A percentile compares a stretch with the other conserved stretches of the same genome.
phyloP scores from a whole-genome alignment of 2,113 vertebrate species.

The Lynx canadensis region DNA sequence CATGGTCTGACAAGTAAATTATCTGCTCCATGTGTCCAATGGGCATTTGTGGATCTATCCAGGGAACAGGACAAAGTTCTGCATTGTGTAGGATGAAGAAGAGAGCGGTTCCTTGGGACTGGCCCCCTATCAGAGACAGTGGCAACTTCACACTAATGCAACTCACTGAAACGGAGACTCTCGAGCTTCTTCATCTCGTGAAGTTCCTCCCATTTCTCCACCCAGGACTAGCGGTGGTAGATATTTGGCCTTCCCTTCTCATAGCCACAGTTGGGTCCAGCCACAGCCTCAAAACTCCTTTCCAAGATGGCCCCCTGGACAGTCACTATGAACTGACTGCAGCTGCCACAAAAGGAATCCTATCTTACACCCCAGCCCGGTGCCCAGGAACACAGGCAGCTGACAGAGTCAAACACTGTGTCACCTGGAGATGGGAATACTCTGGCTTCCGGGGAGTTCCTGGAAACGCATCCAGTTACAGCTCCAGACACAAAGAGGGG shows the following conservation, averaged over 20 bases:
- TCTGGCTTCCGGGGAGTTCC: constrained; percentile 58
- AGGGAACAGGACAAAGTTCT: background rate
- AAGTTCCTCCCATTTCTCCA: background rate
- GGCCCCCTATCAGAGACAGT: background rate
- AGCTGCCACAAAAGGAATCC: background rate
- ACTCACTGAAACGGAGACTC: background rate
- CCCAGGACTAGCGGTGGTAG: background rate
- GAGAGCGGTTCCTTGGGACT: background rate
- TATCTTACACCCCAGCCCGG: background rate
- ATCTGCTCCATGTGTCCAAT: background rate
- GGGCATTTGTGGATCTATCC: background rate
- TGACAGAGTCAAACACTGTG: background rate
- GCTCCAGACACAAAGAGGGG: background rate
- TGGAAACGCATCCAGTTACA: constrained; percentile 67
- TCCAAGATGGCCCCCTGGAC: background rate
- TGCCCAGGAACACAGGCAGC: background rate
- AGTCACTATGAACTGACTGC: background rate
- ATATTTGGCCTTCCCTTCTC: background rate
- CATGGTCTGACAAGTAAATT: background rate
- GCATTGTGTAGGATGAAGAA: background rate
- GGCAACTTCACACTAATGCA: background rate
- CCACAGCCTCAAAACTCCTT: background rate
- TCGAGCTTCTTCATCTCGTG: background rate
- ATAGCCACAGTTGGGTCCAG: background rate
- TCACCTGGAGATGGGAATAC: constrained; percentile 49